Base-by-base conservation (phyloP, 1,140 invertebrate genomes). In the Calephelis nemesis region DNA sequence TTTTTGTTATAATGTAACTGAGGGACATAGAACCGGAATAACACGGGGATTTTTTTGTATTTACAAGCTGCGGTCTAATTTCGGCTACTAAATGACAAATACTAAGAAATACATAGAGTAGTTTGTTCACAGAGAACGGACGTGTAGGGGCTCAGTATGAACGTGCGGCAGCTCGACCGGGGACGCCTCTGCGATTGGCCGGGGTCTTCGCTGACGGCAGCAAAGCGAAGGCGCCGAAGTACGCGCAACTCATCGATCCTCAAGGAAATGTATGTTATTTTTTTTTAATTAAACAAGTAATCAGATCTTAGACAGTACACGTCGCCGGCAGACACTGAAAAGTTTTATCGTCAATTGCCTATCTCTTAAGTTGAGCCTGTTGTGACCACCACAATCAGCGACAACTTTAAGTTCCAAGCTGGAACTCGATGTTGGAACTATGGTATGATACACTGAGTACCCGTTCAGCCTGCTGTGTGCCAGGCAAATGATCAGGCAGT, bases 141-240 rank as follows among this genome's bases (percentile, higher is more conserved):
- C 71, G 88, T 0, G 84, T 88, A 40, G 88, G 88, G 1, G 88
- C 81, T 54, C 88, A 91, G 78, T 91, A 91, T 69, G 88, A 91
- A 76, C 79, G 88, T 30, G 79, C 88, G 58, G 87, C 85, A 9
- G 86, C 91, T 39, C 75, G 91, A 65, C 88, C 90, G 12, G 90
- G 91, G 6, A 92, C 90, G 5, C 90, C 91, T 12, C 81, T 92
- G 66, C 82, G 91, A n/a, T 81, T 92, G 0, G 87, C 91, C 2
- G 91, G 90, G 0, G 90, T 92, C 11, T 92, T 92, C 81, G 91
- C 88, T 1, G 91, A 92, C 70, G 90, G 90, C 63, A 89, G 88
- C 68, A 90, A 88, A 47, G 85, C 87, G 4, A 88, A 86, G 65
- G 87, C 86, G 9, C 88, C 88, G 0, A 89, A 89, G 65, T 91